Evolutionary conservation across 1,140 invertebrate genomes (phyloP).

Genomic region (Drosophila leontia): DNA sequence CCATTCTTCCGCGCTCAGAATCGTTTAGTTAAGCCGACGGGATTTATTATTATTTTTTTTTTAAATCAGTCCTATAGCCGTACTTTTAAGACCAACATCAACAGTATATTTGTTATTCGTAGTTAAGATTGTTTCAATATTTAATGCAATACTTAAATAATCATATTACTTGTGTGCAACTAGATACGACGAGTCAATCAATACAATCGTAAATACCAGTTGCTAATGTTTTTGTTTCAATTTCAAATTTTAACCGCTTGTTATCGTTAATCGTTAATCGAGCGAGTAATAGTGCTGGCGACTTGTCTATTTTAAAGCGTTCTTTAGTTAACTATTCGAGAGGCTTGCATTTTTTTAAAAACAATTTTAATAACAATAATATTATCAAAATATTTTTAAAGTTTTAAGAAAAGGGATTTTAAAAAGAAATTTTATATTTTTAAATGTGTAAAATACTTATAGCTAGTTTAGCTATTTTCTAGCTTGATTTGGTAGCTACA

Average conservation of each 20-base stretch:
- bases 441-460: background rate
- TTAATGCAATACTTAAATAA: conserved; percentile 60
- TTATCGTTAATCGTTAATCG: conserved; percentile 19
- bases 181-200: conserved; percentile 51
- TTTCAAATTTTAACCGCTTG: conserved; percentile 22
- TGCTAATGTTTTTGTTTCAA: background rate
- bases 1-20: conserved; percentile 40
- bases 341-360: no score
- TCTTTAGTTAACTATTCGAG: background rate
- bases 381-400: no score
- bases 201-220: conserved; percentile 39
- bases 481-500: background rate
- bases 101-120: conserved; percentile 76
- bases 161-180: conserved; percentile 60
- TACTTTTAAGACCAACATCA: conserved; percentile 59
- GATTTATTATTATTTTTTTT: conserved; percentile 12
- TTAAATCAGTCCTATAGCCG: conserved; percentile 41
- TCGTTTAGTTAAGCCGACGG: conserved; percentile 50
- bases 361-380: background rate
- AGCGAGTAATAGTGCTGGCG: background rate
- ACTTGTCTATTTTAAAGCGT: background rate
- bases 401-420: background rate
- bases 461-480: background rate
- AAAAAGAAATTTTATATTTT: background rate
- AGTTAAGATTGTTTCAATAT: conserved; percentile 66